Percentiles rank a stretch among this genome's conserved stretches.
Evolutionary conservation across 1,140 invertebrate species (phyloP).

Genomic region (Pogonognathellus flavescens): DNA sequence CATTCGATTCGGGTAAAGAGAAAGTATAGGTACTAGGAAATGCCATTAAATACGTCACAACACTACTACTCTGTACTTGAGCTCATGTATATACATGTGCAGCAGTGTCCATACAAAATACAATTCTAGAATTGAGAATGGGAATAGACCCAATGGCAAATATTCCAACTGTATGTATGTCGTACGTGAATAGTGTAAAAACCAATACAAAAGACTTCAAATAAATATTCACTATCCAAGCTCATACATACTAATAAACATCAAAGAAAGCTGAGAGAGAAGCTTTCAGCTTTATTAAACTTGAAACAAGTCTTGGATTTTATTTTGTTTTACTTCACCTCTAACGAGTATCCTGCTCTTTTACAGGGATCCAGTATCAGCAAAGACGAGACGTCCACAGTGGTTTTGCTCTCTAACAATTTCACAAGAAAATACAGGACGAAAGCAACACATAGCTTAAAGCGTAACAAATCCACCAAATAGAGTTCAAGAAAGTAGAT

Average conservation of each 20-base stretch:
- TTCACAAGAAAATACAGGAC: neutral
- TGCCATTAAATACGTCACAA: too few relatives aligned
- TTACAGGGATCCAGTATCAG: neutral
- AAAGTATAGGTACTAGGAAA: too few relatives aligned
- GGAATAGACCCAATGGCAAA: neutral
- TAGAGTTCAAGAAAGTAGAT: neutral
- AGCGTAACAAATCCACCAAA: too few relatives aligned
- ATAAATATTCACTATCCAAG: slow-evolving; percentile 43
- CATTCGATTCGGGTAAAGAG: too few relatives aligned
- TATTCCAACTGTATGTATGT: too few relatives aligned
- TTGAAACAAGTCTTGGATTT: slow-evolving; percentile 38
- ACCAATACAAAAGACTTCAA: slow-evolving; percentile 25
- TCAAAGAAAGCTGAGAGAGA: slow-evolving; percentile 28
- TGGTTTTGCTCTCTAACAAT: neutral
- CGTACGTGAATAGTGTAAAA: neutral
- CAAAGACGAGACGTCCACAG: neutral
- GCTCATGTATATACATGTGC: neutral
- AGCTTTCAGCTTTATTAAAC: slow-evolving; percentile 51
- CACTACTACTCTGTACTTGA: too few relatives aligned
- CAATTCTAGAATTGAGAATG: too few relatives aligned
- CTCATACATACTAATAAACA: slow-evolving; percentile 54
- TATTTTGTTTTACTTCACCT: neutral
- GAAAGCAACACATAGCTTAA: too few relatives aligned
- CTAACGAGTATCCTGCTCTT: too few relatives aligned
- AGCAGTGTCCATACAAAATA: neutral